Evolutionary conservation across 2,888 invertebrate genomes (phyloP), one percentile per base, ranked within the genome.

Genomic region (Helobdella robusta): DNA sequence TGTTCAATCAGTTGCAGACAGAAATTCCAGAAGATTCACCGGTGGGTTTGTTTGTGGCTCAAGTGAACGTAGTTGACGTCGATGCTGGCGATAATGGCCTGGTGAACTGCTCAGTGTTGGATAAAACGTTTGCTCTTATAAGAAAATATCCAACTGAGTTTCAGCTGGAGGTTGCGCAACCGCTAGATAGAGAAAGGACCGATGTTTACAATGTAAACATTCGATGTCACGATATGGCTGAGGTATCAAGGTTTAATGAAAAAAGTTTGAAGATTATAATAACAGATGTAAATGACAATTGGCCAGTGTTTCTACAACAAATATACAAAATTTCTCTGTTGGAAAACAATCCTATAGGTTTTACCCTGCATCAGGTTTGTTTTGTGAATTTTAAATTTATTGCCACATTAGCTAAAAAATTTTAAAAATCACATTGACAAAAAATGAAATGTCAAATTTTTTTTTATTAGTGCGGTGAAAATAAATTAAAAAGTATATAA

Each of bases 271-370:
- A 70, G 23, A 74, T 77, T 0, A 68, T 68, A n/a, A 93, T 95
- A 0, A 86, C 89, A 76, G 95, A 95, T 79, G 87, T 89, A 73
- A 95, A 95, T 78, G 95, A 95, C 81, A 94, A 94, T 76, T 88
- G 89, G 75, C 95, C 95, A 0, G 88, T 88, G 77, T 95, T 94
- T 77, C 89, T 89, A 73, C 89, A 89, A 73, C 86, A 87, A 0
- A 85, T 85, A 60, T 91, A 91, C 77, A 84, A 86, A 23, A 86
- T 88, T 1, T 85, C 85, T 0, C 84, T 95, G 67, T 84, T 86
- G 2, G 95, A 95, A 82, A 87, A 92, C 80, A 85, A 86, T 1
- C 82, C 86, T 5, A 80, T 87, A 23, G 92, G 91, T 72, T 87
- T 89, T 0, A 54, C 66, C 2, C 48, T 70, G 18, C 50, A 70